Base-by-base conservation (phyloP, 1,140 invertebrate genomes). In the Hyles vespertilio region DNA sequence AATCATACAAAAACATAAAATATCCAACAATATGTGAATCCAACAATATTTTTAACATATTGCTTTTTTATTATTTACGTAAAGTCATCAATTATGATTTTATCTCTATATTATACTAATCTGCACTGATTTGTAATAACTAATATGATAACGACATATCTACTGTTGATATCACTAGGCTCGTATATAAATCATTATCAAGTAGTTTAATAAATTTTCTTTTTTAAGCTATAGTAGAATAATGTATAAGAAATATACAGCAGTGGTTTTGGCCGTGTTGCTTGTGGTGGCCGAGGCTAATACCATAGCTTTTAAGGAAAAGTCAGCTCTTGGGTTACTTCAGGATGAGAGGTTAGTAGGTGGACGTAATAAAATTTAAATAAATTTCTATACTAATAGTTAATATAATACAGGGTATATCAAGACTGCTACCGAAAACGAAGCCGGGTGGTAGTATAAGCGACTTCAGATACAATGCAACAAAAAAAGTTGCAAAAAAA, bases 31-130 rank as follows among this genome's bases (percentile, higher is more conserved):
- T 22, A 22, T 22, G 22, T 22, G 22, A 22, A 2, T 22, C 22
- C 22, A 22, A 22, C 2, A 22, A 22, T 22, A 22, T 22, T 22
- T 22, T 22, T 22, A 22, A 61, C 36, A 40, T 40, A 61, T 43
- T 52, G 59, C 49, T 59, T 54, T 49, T 46, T 58, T 56, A 43
- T 51, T 54, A 53, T 46, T 58, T 56, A 43, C 56, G 59, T 51
- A 55, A 58, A 47, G 46, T 52, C 56, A 65, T 65, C 52, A 73
- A 74, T 74, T 72, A 74, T 64, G 66, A 73, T 79, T 58, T n/a
- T 61, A 71, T 77, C 59, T 12, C 58, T n/a, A 7, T 7, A 32
- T 44, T 40, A 32, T 36, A 59, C 43, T 67, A 63, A 78, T 71
- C 72, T 32, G 43, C 62, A 50, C 47, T 70, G 63, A 70, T 77